Evolutionary conservation across 2,113 vertebrate genomes (phyloP), one percentile per base, ranked within the genome.

Genomic region (Eretmochelys imbricata): DNA sequence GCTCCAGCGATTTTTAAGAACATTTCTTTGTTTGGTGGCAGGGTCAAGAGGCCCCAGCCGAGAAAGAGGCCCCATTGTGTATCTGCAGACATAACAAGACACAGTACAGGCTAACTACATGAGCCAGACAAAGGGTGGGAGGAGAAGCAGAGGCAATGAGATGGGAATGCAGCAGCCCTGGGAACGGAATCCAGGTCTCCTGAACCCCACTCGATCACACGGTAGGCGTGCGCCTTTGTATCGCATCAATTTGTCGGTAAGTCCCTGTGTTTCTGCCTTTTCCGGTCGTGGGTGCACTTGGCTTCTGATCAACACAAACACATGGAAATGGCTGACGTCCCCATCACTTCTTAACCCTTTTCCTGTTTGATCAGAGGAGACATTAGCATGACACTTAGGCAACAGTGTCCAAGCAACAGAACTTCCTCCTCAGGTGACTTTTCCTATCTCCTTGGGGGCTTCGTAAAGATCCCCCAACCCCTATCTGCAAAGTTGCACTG

Each of bases 391-490:
- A 1, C 38, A 27, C 35, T 35, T 46, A 27, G 54, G 31, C 24
- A 2, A 2, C 5, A 13, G 3, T 16, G 24, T 86, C 2, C 3
- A 29, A 91, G 62, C 19, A 48, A 49, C 0, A 0, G 10, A 82
- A 10, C 38, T 84, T 53, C 14, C 35, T 29, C 59, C 88, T 46
- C 62, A n/a, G 46, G 29, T 1, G 8, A 14, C 35, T 94, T 85
- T 69, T 51, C 10, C 55, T 17, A 62, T 86, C 72, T 46, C n/a
- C 9, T 12, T 12, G 2, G 51, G 50, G 35, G n/a, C 35, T 38
- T 24, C 12, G 35, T 10, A 13, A 82, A 82, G 1, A 38, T 49
- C 42, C 87, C 62, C 5, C 11, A 8, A 25, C 53, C 50, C 53
- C 50, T 89, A 59, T 48, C 62, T 14, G 9, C 20, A 51, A 93